Conservation (phyloP, 2,888 invertebrate species). For the Lottia gigantea region DNA sequence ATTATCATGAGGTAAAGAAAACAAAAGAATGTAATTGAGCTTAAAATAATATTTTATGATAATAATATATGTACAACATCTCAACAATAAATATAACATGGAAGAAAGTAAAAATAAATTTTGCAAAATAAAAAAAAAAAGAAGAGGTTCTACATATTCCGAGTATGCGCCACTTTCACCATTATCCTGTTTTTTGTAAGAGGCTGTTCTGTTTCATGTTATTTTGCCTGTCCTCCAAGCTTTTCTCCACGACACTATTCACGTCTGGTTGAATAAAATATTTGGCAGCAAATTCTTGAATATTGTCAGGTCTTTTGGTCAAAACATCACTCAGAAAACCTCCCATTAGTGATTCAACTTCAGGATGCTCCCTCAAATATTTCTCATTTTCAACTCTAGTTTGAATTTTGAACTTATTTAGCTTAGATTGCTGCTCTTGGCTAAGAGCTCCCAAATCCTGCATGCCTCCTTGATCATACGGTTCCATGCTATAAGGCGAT, state of each 20-base stretch:
- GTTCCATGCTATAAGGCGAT: slow-evolving; percentile 66
- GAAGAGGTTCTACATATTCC: too few species aligned
- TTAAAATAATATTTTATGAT: too few species aligned
- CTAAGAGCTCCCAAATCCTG: slow-evolving; percentile 64
- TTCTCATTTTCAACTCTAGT: slow-evolving; percentile 63
- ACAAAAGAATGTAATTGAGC: too few species aligned
- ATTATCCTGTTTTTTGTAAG: neutral
- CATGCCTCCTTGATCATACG: slow-evolving; percentile 61
- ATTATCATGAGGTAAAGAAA: too few species aligned
- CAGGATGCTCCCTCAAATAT: slow-evolving; percentile 64
- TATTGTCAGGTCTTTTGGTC: slow-evolving; percentile 58
- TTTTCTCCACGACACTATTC: neutral
- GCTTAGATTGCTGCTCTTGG: slow-evolving; percentile 63
- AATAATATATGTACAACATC: too few species aligned
- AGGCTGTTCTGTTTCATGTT: neutral
- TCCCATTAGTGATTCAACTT: slow-evolving; percentile 64
- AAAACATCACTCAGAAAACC: slow-evolving; percentile 62
- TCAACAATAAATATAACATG: too few species aligned
- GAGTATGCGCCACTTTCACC: neutral
- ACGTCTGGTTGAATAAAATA: neutral
- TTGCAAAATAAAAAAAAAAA: too few species aligned
- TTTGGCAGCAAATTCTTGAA: slow-evolving; percentile 62
- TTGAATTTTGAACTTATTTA: slow-evolving; percentile 66
- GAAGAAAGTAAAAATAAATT: too few species aligned
- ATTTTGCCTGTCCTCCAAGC: slow-evolving; percentile 7